Evolutionary conservation across 2,113 vertebrate genomes (phyloP).

Genomic region (Ctenomys sociabilis): DNA sequence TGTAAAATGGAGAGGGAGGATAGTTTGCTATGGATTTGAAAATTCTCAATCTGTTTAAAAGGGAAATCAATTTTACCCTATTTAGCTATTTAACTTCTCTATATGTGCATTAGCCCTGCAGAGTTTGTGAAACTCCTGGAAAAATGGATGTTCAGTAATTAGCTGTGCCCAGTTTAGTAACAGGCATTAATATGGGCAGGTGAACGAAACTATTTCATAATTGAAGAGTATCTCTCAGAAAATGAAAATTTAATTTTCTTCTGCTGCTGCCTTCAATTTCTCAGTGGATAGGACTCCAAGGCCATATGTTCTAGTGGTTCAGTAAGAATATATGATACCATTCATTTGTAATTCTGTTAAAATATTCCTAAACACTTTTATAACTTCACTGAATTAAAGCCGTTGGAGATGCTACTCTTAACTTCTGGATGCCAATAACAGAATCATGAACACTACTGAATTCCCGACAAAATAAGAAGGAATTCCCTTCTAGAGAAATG

Average conservation of each 20-base stretch:
- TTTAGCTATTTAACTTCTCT: background rate
- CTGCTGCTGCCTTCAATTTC: constrained; percentile 80
- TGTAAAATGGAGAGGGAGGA: background rate
- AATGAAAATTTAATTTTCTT: constrained; percentile 86
- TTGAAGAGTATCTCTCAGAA: constrained; percentile 82
- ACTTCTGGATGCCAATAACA: constrained; percentile 68
- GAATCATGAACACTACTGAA: constrained; percentile 63
- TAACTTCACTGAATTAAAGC: constrained; percentile 77
- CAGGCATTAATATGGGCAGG: constrained; percentile 80
- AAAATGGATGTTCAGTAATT: constrained; percentile 81
- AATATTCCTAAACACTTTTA: constrained; percentile 78
- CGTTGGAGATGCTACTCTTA: constrained; percentile 67
- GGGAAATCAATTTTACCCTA: background rate
- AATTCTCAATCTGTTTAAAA: constrained; percentile 40
- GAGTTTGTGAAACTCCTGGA: constrained; percentile 11
- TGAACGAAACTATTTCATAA: constrained; percentile 84
- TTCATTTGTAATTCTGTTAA: constrained; percentile 86
- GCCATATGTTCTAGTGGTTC: constrained; percentile 82
- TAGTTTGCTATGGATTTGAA: background rate
- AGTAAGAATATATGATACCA: constrained; percentile 83
- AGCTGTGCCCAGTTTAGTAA: constrained; percentile 79
- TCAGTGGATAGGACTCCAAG: constrained; percentile 82
- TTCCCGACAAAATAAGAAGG: constrained; percentile 56
- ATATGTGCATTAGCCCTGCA: background rate
- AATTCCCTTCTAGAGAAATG: constrained; percentile 30